A percentile compares a stretch with the other conserved stretches of the same genome.
Evolutionary conservation across 1,140 invertebrate species (phyloP).

Genomic region (Sipha flava): DNA sequence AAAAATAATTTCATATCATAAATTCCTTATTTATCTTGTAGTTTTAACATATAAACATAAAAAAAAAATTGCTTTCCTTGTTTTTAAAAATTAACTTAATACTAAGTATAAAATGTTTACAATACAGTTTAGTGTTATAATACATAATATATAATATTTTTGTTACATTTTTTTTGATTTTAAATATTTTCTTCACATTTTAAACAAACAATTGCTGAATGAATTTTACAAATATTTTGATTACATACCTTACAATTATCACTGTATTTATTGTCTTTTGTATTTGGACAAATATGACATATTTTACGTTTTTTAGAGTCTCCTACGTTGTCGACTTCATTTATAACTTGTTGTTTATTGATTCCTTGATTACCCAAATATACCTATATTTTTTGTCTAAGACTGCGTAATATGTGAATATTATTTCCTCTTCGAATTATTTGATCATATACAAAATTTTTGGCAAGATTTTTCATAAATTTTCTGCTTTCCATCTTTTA

Average conservation of each 20-base stretch:
- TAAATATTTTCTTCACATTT: neutral
- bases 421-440: neutral
- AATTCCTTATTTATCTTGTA: neutral
- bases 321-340: neutral
- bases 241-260: neutral
- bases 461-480: neutral
- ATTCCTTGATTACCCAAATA: constrained; percentile 13
- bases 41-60: neutral
- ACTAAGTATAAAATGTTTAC: neutral
- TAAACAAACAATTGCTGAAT: neutral
- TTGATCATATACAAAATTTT: neutral
- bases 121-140: neutral
- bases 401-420: neutral
- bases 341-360: neutral
- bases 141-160: neutral
- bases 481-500: neutral
- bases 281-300: neutral
- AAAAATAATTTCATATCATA: constrained; percentile 23
- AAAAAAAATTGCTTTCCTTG: neutral
- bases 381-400: constrained; percentile 5
- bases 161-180: neutral
- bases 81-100: neutral
- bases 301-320: neutral
- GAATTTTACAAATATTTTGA: constrained; percentile 1
- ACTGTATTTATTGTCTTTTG: neutral